Conservation (phyloP, 1,140 invertebrate species). For the Parapsyche elsis region DNA sequence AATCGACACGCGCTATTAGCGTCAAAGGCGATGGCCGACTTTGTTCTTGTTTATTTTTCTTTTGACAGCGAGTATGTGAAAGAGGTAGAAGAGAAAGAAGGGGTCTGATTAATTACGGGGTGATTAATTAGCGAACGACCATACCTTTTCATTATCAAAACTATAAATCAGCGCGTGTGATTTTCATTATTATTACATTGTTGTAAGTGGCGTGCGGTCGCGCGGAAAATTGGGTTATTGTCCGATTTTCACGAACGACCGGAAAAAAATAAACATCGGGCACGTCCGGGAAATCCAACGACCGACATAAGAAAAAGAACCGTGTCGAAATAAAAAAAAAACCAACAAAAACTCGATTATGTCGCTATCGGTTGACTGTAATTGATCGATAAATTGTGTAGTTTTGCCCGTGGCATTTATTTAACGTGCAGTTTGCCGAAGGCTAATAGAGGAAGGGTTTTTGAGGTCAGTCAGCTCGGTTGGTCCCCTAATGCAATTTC, state of each 20-base stretch:
- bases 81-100: not conserved
- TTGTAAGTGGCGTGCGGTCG: not conserved
- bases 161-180: constrained; percentile 13
- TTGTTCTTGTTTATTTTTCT: not conserved
- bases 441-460: not conserved
- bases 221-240: constrained; percentile 18
- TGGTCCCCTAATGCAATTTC: constrained; percentile 27
- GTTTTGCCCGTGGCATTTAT: not conserved
- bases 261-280: too few relatives aligned
- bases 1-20: not conserved
- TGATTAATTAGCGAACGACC: constrained; percentile 17
- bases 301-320: too few relatives aligned
- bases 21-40: not conserved
- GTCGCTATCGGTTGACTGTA: not conserved
- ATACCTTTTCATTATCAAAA: constrained; percentile 15
- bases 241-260: constrained; percentile 1
- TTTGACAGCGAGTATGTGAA: not conserved
- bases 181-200: constrained; percentile 8
- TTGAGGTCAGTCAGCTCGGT: not conserved
- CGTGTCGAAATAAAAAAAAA: too few relatives aligned
- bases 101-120: constrained; percentile 15
- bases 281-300: too few relatives aligned
- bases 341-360: too few relatives aligned
- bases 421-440: not conserved
- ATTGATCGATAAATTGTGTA: not conserved